phyloP scores from a whole-genome alignment of 2,797 vertebrate genomes.

The Gadopsis marmoratus region DNA sequence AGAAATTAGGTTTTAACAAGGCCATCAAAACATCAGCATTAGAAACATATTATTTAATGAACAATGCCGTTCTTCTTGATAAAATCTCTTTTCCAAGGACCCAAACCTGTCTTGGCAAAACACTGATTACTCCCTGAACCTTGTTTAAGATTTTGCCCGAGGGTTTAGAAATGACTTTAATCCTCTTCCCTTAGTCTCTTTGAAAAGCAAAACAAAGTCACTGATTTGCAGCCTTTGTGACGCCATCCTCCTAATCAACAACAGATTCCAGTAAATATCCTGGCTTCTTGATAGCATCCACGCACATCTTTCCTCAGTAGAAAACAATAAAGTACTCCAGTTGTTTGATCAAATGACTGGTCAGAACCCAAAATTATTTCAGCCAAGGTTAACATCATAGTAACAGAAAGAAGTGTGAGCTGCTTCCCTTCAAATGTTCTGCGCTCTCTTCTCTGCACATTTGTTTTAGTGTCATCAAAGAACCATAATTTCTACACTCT shows the following conservation, averaged over 20 bases:
- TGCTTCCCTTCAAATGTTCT: constrained; percentile 37
- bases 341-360: constrained; percentile 59
- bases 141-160: constrained; percentile 64
- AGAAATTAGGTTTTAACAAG: constrained; percentile 40
- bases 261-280: constrained; percentile 66
- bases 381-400: constrained; percentile 55
- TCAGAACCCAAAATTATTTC: constrained; percentile 51
- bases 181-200: constrained; percentile 70
- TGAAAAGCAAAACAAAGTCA: constrained; percentile 76
- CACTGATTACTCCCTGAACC: constrained; percentile 72
- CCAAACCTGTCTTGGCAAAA: constrained; percentile 54
- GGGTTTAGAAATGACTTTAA: constrained; percentile 72
- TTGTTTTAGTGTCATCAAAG: constrained; percentile 65
- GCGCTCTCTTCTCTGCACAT: constrained; percentile 38
- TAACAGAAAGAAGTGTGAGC: constrained; percentile 31
- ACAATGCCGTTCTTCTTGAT: constrained; percentile 37
- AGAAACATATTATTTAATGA: constrained; percentile 56
- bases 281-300: constrained; percentile 65
- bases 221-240: constrained; percentile 74
- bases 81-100: constrained; percentile 41
- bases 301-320: constrained; percentile 33
- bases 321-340: constrained; percentile 51
- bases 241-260: constrained; percentile 73
- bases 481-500: constrained; percentile 67
- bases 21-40: constrained; percentile 35